Evolutionary conservation across 2,888 invertebrate species (phyloP), one percentile per base, ranked within the genome.

Genomic region (Ornithoptera priamus): DNA sequence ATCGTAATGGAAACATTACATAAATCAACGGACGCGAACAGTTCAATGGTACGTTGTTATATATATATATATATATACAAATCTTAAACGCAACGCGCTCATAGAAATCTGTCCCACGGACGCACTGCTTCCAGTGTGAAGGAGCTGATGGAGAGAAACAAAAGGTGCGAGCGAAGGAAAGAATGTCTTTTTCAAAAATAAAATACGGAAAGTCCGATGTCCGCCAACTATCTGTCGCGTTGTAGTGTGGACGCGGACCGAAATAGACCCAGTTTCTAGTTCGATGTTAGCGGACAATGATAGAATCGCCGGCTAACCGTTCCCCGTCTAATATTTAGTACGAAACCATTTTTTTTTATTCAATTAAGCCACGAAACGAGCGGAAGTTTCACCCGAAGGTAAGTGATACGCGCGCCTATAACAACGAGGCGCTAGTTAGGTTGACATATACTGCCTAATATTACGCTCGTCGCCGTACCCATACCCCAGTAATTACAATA

Each of bases 201-300:
- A 89, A 86, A 84, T 85, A 84, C 85, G 81, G 80, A 84, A 81
- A 85, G 85, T 81, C 78, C 80, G 84, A 75, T 84, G 86, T 77
- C 80, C 78, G 92, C 91, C 91, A 92, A 90, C 83, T 85, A 88
- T 86, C 86, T 89, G 90, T 89, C 89, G 85, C 76, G 75, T 76
- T 75, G 72, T 76, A 81, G 83, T 82, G 72, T 84, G 80, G 83
- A 84, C 83, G 80, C 80, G 80, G 71, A 80, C 82, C 73, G 81
- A 89, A 89, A 89, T 89, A 89, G 88, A 81, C 77, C 62, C 77
- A 73, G 84, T 84, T 79, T 83, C 84, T 83, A 81, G 85, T 85
- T 84, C 86, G 84, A 76, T 82, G 84, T 80, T 81, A 85, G 80
- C 73, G 66, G 74, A 73, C 75, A 75, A 74, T 75, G 71, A 72